phyloP scores from a whole-genome alignment of 2,113 vertebrate genomes.

The Ophiodon elongatus region DNA sequence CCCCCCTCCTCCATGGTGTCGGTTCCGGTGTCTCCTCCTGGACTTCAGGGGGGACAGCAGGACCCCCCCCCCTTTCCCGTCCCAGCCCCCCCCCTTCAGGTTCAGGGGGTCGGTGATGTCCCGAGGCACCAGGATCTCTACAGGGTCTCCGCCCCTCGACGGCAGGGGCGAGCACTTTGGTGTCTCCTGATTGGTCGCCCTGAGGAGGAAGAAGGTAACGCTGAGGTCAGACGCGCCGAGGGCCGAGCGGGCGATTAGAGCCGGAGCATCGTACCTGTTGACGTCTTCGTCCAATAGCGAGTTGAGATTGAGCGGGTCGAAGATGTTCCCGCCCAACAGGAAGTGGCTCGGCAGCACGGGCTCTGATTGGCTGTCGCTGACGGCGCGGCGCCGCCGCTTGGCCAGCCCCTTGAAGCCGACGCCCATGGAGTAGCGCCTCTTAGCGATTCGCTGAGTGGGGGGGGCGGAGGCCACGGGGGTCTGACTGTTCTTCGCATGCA shows the following conservation, averaged over 20 bases:
- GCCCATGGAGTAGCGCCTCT: conserved; percentile 88
- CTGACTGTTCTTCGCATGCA: conserved; percentile 74
- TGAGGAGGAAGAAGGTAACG: not conserved
- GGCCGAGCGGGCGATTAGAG: not conserved
- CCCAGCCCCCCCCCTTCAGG: conserved; percentile 83
- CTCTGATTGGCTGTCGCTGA: conserved; percentile 88
- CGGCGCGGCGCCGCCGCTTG: conserved; percentile 87
- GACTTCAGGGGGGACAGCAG: conserved; percentile 87
- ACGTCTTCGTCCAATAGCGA: conserved; percentile 93
- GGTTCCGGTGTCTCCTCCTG: conserved; percentile 86
- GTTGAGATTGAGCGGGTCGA: conserved; percentile 94
- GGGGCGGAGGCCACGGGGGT: conserved; percentile 24
- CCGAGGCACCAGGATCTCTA: conserved; percentile 92
- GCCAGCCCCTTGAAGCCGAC: conserved; percentile 86
- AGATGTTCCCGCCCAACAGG: conserved; percentile 93
- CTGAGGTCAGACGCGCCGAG: not conserved
- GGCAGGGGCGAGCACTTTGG: conserved; percentile 93
- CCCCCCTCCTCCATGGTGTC: conserved; percentile 74
- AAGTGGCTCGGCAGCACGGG: conserved; percentile 90
- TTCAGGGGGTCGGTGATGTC: conserved; percentile 94
- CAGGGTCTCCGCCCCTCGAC: conserved; percentile 85
- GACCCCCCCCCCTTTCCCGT: conserved; percentile 61
- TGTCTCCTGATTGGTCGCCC: conserved; percentile 89
- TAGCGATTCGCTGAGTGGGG: conserved; percentile 72
- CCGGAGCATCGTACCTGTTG: conserved; percentile 77